Evolutionary conservation across 2,888 invertebrate genomes (phyloP).

Genomic region (Megamerina dolium): DNA sequence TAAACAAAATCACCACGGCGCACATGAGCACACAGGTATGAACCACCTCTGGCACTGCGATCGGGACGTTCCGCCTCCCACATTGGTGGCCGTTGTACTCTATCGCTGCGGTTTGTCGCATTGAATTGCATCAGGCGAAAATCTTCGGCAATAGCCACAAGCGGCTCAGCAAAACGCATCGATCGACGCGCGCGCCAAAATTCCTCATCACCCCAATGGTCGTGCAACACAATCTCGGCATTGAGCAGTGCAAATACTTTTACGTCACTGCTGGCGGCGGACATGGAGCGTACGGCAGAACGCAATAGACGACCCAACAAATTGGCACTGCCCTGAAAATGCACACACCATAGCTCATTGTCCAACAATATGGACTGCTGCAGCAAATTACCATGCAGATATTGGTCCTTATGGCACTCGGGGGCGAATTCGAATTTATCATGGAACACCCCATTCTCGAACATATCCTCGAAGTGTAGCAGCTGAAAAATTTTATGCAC

Average conservation of each 20-base stretch:
- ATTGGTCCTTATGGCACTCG: constrained; percentile 48
- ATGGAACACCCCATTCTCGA: constrained; percentile 71
- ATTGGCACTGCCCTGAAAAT: constrained; percentile 73
- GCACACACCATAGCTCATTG: constrained; percentile 62
- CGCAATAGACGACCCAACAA: constrained; percentile 49
- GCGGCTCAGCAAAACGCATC: constrained; percentile 75
- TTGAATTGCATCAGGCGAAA: constrained; percentile 61
- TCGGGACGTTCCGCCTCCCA: constrained; percentile 55
- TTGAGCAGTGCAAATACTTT: constrained; percentile 49
- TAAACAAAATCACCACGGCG: constrained; percentile 81
- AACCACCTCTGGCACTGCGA: constrained; percentile 56
- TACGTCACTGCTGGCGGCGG: constrained; percentile 22
- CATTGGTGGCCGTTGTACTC: constrained; percentile 54
- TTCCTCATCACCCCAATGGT: constrained; percentile 71
- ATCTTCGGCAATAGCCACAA: constrained; percentile 61
- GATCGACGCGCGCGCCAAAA: constrained; percentile 88
- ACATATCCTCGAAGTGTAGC: constrained; percentile 80
- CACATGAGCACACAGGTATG: constrained; percentile 81
- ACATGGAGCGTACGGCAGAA: constrained; percentile 27
- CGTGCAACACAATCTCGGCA: constrained; percentile 83
- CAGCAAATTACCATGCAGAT: constrained; percentile 54
- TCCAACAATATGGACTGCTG: constrained; percentile 66
- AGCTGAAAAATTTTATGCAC: constrained; percentile 76
- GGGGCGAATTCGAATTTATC: constrained; percentile 76
- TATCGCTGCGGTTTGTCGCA: constrained; percentile 57